Evolutionary conservation across 2,797 vertebrate genomes (phyloP), one percentile per base, ranked within the genome.

Genomic region (Orestias chungarensis): DNA sequence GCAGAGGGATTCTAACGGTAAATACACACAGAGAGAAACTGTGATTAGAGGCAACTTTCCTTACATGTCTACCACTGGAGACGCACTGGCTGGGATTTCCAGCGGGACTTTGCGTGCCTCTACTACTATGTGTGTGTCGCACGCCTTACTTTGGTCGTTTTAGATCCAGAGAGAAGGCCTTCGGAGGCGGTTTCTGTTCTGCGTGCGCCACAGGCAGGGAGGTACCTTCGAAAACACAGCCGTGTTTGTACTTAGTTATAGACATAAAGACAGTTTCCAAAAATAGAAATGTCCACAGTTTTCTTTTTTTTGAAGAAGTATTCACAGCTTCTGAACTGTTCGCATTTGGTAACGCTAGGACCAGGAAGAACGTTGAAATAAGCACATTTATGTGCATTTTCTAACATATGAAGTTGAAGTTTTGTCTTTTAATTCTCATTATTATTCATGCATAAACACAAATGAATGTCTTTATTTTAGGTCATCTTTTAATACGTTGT

Each of bases 141-240:
- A 11, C 17, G 68, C 29, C 86, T 88, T 87, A 93, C 93, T 89
- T 92, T 73, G 84, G 76, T 68, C 83, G 82, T 66, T 83, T 84
- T 7, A 85, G 27, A 64, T 93, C 93, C 74, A 90, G 52, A 0
- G 87, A 18, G 3, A 81, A 76, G 4, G 70, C 6, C 66, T 78
- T 92, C 0, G 27, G 1, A 17, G 42, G 27, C 49, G 18, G 29
- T 44, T 78, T 86, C 9, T 55, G 75, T 42, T 82, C 71, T 23
- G 29, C 69, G 43, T 52, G 67, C 15, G 46, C 73, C 59, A 40
- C 65, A 64, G 82, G 82, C 27, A 85, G 54, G 0, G 82, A 74
- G 59, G 46, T 73, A 18, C 73, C 93, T 94, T 76, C 47, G 18
- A 72, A 73, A 50, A 79, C 38, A 50, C 33, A 84, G 10, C 7